phyloP scores from a whole-genome alignment of 37 sponge, comb jelly and placozoan genomes.

The Chondrosia reniformis region DNA sequence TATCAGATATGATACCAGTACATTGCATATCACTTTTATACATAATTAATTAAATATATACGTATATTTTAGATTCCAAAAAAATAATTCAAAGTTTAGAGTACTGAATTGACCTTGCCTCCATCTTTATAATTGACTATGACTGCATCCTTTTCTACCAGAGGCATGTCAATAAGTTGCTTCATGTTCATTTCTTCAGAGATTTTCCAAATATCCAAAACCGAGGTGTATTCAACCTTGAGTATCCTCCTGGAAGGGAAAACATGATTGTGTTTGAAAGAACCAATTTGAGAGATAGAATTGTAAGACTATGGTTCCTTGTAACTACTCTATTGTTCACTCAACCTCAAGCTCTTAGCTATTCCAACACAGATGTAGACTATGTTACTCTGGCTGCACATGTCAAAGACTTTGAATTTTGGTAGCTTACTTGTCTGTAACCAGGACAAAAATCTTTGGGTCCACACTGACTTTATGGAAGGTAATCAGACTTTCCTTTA shows the following conservation, averaged over 20 bases:
- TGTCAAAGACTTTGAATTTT: no score
- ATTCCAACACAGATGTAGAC: neutral
- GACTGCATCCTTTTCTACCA: constrained; percentile 17
- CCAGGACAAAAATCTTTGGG: no score
- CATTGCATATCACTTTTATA: neutral
- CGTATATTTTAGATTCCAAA: no score
- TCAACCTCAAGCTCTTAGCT: no score
- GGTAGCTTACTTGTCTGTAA: no score
- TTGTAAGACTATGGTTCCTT: no score
- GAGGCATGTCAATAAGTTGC: constrained; percentile 12
- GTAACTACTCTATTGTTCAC: no score
- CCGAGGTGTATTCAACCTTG: constrained; percentile 26
- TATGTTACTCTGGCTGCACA: no score
- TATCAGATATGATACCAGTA: neutral
- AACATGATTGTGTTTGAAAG: neutral
- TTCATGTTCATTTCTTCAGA: constrained; percentile 12
- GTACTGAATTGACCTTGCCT: constrained; percentile 12
- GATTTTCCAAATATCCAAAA: constrained; percentile 51
- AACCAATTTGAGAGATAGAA: neutral
- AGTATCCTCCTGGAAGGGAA: constrained; percentile 28
- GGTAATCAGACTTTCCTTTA: no score
- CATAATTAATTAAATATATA: neutral
- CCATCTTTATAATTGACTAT: constrained; percentile 16
- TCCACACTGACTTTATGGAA: no score
- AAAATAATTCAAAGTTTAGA: neutral